Base-by-base conservation (phyloP, 1,140 invertebrate genomes). In the Chrysoperla carnea region DNA sequence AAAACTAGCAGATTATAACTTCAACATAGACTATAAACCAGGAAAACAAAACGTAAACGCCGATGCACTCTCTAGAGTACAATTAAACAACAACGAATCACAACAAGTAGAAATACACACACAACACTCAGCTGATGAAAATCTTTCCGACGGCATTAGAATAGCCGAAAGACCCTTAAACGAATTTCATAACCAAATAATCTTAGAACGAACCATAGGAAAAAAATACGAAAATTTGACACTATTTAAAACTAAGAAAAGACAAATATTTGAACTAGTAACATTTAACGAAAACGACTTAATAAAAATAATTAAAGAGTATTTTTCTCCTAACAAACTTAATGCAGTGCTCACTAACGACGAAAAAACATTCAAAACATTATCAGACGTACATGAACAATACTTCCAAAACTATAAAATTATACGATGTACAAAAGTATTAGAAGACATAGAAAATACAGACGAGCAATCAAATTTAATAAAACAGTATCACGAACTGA, bases 1-100 rank as follows among this genome's bases (percentile, higher is more conserved):
- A 14, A 41, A 51, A 43, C 39, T 64, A 11, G 52, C 55, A 47
- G 51, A 54, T 13, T 63, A 54, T 48, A 45, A 59, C 27, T 56
- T 53, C 43, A 36, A 54, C 14, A 47, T 64, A 17, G 31, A 6
- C 56, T 33, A 65, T 45, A 48, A 52, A 48, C 23, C 43, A 33
- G 49, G 52, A 12, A 48, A 46, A 36, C 35, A 33, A 9, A 54
- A 54, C 37, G 29, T 17, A 1, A 40, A 42, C 28, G 51, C 48
- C 13, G 51, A 48, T 42, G 46, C 48, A 11, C 13, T 51, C 9
- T 49, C 49, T 14, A 37, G 48, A 33, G 43, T 45, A 38, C 41
- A 43, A 17, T 17, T 46, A 11, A 33, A 33, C 31, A 12, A 8
- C 31, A 8, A 11, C n/a, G 12, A 29, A 40, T 8, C 8, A 13